Evolutionary conservation across 2,888 invertebrate species (phyloP).

Genomic region (Pomacea canaliculata): DNA sequence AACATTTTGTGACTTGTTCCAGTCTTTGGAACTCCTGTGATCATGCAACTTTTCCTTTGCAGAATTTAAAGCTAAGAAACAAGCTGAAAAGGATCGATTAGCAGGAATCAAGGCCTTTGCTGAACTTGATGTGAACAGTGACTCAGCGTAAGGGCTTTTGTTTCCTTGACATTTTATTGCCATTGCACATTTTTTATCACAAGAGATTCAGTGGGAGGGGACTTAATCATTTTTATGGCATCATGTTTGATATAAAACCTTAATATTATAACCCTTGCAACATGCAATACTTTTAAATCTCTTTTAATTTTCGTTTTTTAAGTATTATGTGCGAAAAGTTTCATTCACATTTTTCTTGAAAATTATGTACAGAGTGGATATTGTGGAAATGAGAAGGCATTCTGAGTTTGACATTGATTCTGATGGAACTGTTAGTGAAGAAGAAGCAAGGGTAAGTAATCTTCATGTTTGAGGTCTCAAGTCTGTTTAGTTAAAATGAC

Average conservation of each 20-base stretch:
- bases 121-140: constrained; percentile 78
- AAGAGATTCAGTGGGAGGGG: background rate
- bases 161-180: background rate
- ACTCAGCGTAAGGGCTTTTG: background rate
- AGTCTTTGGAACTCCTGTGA: too few relatives aligned
- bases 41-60: constrained; percentile 4
- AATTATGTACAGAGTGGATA: constrained; percentile 29
- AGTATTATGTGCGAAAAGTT: too few relatives aligned
- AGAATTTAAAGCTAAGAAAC: constrained; percentile 57
- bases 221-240: too few relatives aligned
- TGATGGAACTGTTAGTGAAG: constrained; percentile 88
- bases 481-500: too few relatives aligned
- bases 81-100: constrained; percentile 59
- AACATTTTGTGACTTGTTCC: too few relatives aligned
- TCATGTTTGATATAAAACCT: too few relatives aligned
- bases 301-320: too few relatives aligned
- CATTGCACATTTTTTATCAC: background rate
- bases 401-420: constrained; percentile 88
- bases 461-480: background rate
- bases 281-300: too few relatives aligned
- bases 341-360: too few relatives aligned
- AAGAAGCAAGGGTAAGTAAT: constrained; percentile 80
- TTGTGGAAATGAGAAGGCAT: constrained; percentile 32
- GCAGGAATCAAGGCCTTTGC: constrained; percentile 76
- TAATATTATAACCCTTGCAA: too few relatives aligned